Conservation (phyloP, 2,888 invertebrate genomes). For the Mechanitis messenoides region DNA sequence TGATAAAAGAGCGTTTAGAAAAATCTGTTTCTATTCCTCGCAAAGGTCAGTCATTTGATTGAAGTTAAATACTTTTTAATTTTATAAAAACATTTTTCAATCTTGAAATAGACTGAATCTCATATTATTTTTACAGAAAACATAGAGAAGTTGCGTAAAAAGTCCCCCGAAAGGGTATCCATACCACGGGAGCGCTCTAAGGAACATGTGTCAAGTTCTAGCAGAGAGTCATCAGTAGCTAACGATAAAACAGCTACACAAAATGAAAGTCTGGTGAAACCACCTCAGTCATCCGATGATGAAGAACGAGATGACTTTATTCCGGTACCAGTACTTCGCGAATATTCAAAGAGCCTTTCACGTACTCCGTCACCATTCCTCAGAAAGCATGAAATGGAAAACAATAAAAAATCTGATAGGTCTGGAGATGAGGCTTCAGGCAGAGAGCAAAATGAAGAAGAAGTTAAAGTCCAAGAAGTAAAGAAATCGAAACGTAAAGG, state of each 20-base stretch:
- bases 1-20: conserved; percentile 68
- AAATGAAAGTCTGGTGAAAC: conserved; percentile 49
- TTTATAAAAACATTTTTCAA: not conserved
- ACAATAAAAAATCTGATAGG: conserved; percentile 60
- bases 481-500: conserved; percentile 74
- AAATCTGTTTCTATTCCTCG: conserved; percentile 70
- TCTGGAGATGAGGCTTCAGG: conserved; percentile 65
- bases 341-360: conserved; percentile 86
- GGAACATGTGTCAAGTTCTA: conserved; percentile 64
- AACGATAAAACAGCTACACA: conserved; percentile 54
- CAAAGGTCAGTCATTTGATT: conserved; percentile 46
- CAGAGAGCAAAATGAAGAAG: conserved; percentile 68
- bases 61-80: conserved; percentile 3
- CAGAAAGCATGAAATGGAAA: conserved; percentile 79
- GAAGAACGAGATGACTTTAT: conserved; percentile 65
- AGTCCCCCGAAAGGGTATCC: conserved; percentile 58
- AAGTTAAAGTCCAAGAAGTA: conserved; percentile 49
- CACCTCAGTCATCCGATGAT: conserved; percentile 58
- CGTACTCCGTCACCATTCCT: conserved; percentile 91
- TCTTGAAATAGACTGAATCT: not conserved
- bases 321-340: conserved; percentile 54
- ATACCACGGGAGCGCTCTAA: conserved; percentile 47
- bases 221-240: conserved; percentile 65
- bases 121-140: conserved; percentile 45
- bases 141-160: conserved; percentile 55